phyloP scores from a whole-genome alignment of 2,113 vertebrate species.

The Phaetusa simplex region DNA sequence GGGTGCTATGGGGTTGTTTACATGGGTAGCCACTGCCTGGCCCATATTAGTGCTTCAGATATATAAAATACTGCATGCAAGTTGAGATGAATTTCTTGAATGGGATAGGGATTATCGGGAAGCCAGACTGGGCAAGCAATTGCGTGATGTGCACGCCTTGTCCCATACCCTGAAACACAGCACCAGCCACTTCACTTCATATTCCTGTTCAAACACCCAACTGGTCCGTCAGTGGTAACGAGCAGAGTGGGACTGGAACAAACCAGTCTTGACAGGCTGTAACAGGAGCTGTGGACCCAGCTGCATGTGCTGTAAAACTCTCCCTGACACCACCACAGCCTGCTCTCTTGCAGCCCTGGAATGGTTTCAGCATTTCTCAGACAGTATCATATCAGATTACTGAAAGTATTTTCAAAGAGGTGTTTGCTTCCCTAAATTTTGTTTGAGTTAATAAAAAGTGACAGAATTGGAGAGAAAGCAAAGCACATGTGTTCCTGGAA shows the following conservation, averaged over 20 bases:
- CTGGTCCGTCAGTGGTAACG: accelerated
- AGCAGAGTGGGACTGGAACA: neutral
- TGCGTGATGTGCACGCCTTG: neutral
- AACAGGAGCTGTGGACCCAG: slow-evolving; percentile 44
- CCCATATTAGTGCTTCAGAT: neutral
- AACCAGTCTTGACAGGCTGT: neutral
- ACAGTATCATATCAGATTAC: slow-evolving; percentile 44
- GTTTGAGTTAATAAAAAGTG: slow-evolving; percentile 33
- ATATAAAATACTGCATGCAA: neutral
- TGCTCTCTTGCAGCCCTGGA: slow-evolving; percentile 17
- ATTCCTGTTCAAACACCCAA: neutral
- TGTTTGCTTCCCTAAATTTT: neutral
- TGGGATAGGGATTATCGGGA: neutral
- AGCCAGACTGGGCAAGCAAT: neutral
- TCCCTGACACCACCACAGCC: neutral
- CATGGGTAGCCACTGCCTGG: neutral
- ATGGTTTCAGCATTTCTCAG: slow-evolving; percentile 42
- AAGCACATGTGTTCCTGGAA: slow-evolving; percentile 24
- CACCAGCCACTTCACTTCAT: neutral
- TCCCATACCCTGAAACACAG: neutral
- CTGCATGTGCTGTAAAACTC: slow-evolving; percentile 13
- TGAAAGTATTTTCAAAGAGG: slow-evolving; percentile 37
- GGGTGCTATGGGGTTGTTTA: neutral
- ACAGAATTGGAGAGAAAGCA: slow-evolving; percentile 43
- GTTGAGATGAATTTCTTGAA: neutral